Evolutionary conservation across 2,113 vertebrate genomes (phyloP).

Genomic region (Callionymus lyra): DNA sequence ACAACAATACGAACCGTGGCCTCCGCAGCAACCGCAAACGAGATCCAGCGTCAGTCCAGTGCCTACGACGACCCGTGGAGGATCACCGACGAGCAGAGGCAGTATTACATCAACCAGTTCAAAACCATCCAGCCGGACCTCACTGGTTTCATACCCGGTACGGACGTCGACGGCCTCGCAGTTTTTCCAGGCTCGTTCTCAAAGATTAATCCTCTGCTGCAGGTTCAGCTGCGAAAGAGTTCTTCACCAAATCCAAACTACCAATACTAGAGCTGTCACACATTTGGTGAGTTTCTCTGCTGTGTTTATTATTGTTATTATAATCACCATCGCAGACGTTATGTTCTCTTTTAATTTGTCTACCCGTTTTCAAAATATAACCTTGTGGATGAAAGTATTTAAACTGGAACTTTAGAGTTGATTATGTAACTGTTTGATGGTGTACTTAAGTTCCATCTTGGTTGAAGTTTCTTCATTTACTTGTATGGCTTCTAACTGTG

Average conservation of each 20-base stretch:
- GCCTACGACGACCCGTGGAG: conserved; percentile 97
- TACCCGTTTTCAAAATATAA: too few relatives aligned
- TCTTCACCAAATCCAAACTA: conserved; percentile 98
- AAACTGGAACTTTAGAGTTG: too few relatives aligned
- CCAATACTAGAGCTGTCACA: conserved; percentile 98
- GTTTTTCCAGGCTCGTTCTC: background rate
- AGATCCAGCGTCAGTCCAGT: conserved; percentile 97
- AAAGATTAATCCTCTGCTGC: conserved; percentile 11
- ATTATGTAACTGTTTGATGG: too few relatives aligned
- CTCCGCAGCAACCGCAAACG: conserved; percentile 81
- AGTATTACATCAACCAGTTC: conserved; percentile 99
- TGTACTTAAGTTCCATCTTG: too few relatives aligned
- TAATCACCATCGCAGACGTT: too few relatives aligned
- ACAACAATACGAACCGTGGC: conserved; percentile 89
- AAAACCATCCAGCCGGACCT: conserved; percentile 98
- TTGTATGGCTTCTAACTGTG: too few relatives aligned
- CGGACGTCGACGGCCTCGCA: conserved; percentile 16
- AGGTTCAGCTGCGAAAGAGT: conserved; percentile 98
- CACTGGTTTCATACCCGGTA: conserved; percentile 97
- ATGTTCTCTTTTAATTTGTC: too few relatives aligned
- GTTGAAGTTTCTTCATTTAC: too few relatives aligned
- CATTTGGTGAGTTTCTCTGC: conserved; percentile 98
- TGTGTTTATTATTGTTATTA: too few relatives aligned
- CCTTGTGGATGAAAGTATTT: too few relatives aligned
- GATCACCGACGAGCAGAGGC: conserved; percentile 98